Evolutionary conservation across 2,797 vertebrate genomes (phyloP).

Genomic region (Lerista edwardsae): DNA sequence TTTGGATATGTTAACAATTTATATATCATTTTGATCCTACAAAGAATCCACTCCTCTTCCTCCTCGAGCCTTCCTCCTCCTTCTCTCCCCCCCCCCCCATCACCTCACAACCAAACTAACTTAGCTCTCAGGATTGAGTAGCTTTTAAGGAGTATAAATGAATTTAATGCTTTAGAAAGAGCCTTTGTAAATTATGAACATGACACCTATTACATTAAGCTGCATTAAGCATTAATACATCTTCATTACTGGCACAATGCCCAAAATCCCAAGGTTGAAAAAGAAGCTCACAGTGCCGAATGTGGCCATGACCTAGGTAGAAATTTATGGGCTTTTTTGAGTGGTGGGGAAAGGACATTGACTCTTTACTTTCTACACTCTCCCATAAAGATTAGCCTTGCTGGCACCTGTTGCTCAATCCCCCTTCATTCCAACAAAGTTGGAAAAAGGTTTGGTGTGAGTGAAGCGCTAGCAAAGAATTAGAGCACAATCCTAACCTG

Average conservation of each 20-base stretch:
- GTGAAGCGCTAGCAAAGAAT: conserved; percentile 41
- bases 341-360: conserved; percentile 39
- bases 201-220: conserved; percentile 99
- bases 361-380: conserved; percentile 31
- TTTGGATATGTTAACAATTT: conserved; percentile 99
- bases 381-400: conserved; percentile 16
- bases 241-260: conserved; percentile 99
- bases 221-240: conserved; percentile 99
- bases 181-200: conserved; percentile 98
- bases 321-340: conserved; percentile 67
- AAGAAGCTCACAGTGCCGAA: conserved; percentile 83
- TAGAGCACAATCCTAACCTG: no score
- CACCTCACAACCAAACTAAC: conserved; percentile 91
- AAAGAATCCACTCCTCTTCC: conserved; percentile 78
- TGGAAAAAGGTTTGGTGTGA: background rate
- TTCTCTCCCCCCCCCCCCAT: background rate
- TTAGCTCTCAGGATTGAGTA: conserved; percentile 95
- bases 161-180: conserved; percentile 99
- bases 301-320: conserved; percentile 73
- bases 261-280: conserved; percentile 98
- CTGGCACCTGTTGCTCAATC: conserved; percentile 35
- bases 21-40: conserved; percentile 95
- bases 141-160: conserved; percentile 99
- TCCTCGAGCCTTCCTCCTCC: conserved; percentile 54
- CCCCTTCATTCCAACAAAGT: conserved; percentile 1